Evolutionary conservation across 1,140 invertebrate species (phyloP).

Genomic region (Rhynchophorus ferrugineus): DNA sequence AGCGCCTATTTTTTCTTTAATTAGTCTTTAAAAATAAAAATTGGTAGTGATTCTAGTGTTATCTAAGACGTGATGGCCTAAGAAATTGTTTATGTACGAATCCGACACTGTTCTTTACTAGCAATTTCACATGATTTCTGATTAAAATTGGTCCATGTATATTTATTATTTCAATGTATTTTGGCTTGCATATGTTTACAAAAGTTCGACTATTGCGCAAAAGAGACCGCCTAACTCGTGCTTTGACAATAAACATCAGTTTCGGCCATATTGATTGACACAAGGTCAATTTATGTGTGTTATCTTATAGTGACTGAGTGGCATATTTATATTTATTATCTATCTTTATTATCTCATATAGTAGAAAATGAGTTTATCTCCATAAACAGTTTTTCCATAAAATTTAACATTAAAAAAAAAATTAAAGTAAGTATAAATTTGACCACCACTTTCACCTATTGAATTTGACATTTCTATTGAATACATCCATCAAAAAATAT

Average conservation of each 20-base stretch:
- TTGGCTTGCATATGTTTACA: too few relatives aligned
- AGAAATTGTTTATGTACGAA: too few relatives aligned
- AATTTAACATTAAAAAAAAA: not conserved
- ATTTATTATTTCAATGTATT: too few relatives aligned
- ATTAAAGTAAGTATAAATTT: not conserved
- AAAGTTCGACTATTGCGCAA: too few relatives aligned
- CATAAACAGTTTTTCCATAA: not conserved
- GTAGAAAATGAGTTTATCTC: constrained; percentile 4
- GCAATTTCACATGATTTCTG: too few relatives aligned
- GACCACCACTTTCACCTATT: constrained; percentile 6
- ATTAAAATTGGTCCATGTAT: too few relatives aligned
- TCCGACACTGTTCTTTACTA: too few relatives aligned
- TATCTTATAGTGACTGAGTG: constrained; percentile 3
- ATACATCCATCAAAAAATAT: not conserved
- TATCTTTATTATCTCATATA: not conserved
- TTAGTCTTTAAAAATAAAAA: too few relatives aligned
- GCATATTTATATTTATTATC: constrained; percentile 3
- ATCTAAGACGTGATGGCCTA: too few relatives aligned
- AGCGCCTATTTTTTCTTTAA: too few relatives aligned
- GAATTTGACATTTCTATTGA: constrained; percentile 8
- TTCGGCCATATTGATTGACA: constrained; percentile 6
- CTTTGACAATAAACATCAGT: constrained; percentile 1
- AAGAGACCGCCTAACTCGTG: too few relatives aligned
- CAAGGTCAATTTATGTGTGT: constrained; percentile 5
- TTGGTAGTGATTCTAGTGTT: too few relatives aligned